A percentile compares a stretch with the other conserved stretches of the same genome.
Conservation (phyloP, 2,113 vertebrate genomes). For the Damaliscus lunatus region DNA sequence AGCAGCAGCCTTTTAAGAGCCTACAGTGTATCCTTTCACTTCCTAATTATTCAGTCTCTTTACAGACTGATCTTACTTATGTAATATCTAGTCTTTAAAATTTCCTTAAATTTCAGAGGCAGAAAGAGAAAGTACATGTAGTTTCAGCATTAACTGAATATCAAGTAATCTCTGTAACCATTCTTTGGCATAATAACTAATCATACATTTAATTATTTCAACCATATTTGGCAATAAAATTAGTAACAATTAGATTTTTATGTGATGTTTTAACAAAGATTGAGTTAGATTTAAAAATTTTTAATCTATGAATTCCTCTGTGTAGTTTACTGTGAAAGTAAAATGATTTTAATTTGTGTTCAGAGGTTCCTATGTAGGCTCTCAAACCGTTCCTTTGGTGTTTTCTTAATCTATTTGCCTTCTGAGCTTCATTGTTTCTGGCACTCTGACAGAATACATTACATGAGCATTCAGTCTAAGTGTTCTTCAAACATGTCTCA, state of each 20-base stretch:
- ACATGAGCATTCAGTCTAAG: background rate
- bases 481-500: constrained; percentile 5
- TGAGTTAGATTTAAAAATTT: background rate
- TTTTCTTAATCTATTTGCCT: background rate
- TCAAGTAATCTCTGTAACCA: background rate
- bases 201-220: background rate
- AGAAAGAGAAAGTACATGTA: background rate
- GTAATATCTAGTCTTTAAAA: background rate
- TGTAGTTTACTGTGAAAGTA: background rate
- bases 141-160: background rate
- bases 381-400: background rate
- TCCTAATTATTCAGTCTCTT: constrained; percentile 47
- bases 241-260: background rate
- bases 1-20: constrained; percentile 39
- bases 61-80: background rate
- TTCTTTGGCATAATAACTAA: background rate
- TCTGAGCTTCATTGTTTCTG: background rate
- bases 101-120: constrained; percentile 32
- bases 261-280: background rate
- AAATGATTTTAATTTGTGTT: background rate
- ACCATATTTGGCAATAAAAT: background rate
- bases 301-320: background rate
- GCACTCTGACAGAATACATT: background rate
- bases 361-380: background rate
- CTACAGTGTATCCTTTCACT: background rate